These are phyloP conservation scores for Eptesicus fuscus DNA, from an alignment of 2,113 vertebrate genomes.

Conservation along the genomic window DNA sequence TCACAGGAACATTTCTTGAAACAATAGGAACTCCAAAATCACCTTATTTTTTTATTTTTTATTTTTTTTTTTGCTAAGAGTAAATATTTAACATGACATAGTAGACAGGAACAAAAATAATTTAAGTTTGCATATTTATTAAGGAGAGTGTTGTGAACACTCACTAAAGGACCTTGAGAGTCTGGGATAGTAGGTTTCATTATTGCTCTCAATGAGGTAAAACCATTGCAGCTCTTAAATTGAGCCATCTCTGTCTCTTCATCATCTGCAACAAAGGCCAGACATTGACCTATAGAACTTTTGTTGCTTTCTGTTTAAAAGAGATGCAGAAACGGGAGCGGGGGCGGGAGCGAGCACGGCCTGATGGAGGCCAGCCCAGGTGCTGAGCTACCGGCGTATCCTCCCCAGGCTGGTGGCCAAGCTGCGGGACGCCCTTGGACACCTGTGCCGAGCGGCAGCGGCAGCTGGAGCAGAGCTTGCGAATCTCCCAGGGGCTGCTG, in stretches of 20 bases:
- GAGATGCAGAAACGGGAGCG: no score
- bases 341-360: neutral
- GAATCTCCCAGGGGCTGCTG: constrained; percentile 53
- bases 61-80: neutral
- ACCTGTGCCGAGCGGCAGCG: constrained; percentile 53
- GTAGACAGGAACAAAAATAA: neutral
- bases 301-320: neutral
- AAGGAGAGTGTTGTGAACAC: neutral
- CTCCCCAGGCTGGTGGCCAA: constrained; percentile 57
- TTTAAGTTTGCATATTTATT: neutral
- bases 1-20: neutral
- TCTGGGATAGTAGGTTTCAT: neutral
- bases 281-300: neutral
- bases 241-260: neutral
- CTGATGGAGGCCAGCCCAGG: neutral
- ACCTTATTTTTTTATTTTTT: neutral
- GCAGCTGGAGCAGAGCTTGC: constrained; percentile 51
- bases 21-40: neutral
- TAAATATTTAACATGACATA: neutral
- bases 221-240: neutral
- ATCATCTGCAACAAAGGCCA: neutral
- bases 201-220: neutral
- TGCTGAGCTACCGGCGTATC: neutral
- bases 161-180: neutral
- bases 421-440: constrained; percentile 60